Evolutionary conservation across 2,113 vertebrate genomes (phyloP).

Genomic region (Anarrhichthys ocellatus): DNA sequence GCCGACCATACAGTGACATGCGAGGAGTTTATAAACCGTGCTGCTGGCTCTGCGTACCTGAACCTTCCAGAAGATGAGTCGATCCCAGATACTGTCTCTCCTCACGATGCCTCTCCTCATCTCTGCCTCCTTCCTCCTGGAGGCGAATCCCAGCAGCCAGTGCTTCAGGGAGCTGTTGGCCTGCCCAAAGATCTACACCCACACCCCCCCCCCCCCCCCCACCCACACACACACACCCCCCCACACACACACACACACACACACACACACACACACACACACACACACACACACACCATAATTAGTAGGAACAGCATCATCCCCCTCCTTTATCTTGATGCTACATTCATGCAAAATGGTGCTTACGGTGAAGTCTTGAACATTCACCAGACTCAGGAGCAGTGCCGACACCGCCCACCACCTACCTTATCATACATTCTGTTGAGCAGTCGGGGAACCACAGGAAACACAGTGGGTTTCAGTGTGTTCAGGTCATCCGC

Average conservation of each 20-base stretch:
- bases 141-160: conserved; percentile 94
- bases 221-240: not conserved
- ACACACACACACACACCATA: not conserved
- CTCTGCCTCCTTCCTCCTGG: conserved; percentile 92
- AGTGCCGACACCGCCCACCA: not conserved
- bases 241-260: conserved; percentile 4
- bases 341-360: not conserved
- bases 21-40: not conserved
- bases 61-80: conserved; percentile 93
- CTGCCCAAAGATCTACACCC: conserved; percentile 89
- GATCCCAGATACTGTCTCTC: conserved; percentile 95
- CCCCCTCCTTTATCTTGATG: not conserved
- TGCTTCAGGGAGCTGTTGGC: conserved; percentile 91
- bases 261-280: not conserved
- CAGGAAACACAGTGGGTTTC: conserved; percentile 93
- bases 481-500: conserved; percentile 92
- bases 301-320: not conserved
- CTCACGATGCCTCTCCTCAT: conserved; percentile 90
- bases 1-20: no score
- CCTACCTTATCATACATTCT: conserved; percentile 94
- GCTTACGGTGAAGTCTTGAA: not conserved
- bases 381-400: not conserved
- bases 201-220: conserved; percentile 1
- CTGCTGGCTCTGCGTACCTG: conserved; percentile 84
- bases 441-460: conserved; percentile 94